A percentile compares a stretch with the other conserved stretches of the same genome.
Conservation (phyloP, 2,797 vertebrate species). For the Enteromius afrohamiltoni region DNA sequence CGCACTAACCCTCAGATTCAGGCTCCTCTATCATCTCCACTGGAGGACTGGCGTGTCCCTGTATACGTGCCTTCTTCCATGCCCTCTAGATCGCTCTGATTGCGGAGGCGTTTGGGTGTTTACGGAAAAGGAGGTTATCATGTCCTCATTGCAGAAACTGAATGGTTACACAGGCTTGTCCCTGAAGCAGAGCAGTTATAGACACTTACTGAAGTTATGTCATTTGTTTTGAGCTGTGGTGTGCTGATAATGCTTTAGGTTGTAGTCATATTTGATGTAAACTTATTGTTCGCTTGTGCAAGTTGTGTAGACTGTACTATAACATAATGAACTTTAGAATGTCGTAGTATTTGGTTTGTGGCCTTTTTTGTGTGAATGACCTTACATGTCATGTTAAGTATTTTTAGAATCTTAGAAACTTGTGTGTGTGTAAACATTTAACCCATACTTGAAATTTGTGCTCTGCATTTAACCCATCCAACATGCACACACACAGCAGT, state of each 20-base stretch:
- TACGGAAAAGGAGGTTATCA: conserved; percentile 67
- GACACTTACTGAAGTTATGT: background rate
- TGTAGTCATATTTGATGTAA: background rate
- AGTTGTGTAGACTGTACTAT: too few relatives aligned
- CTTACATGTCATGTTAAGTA: background rate
- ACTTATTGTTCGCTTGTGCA: background rate
- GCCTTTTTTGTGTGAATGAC: background rate
- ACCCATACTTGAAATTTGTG: too few relatives aligned
- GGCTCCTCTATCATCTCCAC: background rate
- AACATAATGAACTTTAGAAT: background rate
- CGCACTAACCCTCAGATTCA: background rate
- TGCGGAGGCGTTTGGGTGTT: conserved; percentile 68
- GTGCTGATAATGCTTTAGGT: background rate
- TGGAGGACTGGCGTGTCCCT: conserved; percentile 13
- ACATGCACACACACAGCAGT: too few relatives aligned
- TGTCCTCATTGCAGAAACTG: conserved; percentile 38
- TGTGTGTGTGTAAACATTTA: too few relatives aligned
- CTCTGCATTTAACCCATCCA: too few relatives aligned
- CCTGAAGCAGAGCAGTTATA: background rate
- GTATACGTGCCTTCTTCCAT: conserved; percentile 67
- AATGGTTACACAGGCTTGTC: conserved; percentile 46
- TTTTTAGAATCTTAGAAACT: background rate
- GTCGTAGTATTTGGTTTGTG: background rate
- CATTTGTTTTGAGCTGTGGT: background rate
- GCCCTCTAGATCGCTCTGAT: conserved; percentile 65